Conservation (phyloP, 2,888 invertebrate genomes). For the Dynastes tityus region DNA sequence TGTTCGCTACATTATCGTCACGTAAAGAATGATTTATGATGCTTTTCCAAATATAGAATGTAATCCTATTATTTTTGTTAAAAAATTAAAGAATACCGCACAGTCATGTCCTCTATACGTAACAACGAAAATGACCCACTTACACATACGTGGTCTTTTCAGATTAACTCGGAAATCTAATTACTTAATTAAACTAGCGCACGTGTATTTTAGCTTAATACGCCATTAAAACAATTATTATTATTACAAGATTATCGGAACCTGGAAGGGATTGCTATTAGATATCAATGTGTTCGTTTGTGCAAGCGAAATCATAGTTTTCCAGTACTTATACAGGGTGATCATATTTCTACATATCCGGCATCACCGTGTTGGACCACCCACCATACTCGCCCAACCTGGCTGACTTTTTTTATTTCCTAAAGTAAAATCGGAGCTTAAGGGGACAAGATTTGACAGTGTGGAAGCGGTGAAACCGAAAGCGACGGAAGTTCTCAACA, state of each 20-base stretch:
- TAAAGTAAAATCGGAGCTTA: no score
- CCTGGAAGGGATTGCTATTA: slow-evolving; percentile 4
- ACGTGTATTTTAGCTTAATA: slow-evolving; percentile 21
- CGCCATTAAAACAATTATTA: slow-evolving; percentile 9
- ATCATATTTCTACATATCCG: no score
- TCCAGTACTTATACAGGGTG: background rate
- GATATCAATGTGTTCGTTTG: background rate
- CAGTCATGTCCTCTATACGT: background rate
- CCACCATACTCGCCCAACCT: no score
- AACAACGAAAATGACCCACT: background rate
- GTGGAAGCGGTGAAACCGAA: no score
- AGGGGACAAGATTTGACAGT: no score
- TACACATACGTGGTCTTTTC: slow-evolving; percentile 7
- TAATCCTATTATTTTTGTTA: slow-evolving; percentile 16
- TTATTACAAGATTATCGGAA: slow-evolving; percentile 13
- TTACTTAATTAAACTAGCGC: slow-evolving; percentile 23
- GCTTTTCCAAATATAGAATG: background rate
- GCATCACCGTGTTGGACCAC: no score
- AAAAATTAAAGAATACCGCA: background rate
- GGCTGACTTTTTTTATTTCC: no score
- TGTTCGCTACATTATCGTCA: background rate
- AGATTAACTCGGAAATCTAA: slow-evolving; percentile 31
- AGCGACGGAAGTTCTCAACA: no score
- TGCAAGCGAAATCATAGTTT: slow-evolving; percentile 15
- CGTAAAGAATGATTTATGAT: background rate